Evolutionary conservation across 2,797 vertebrate genomes (phyloP).

Genomic region (Platalea minor): DNA sequence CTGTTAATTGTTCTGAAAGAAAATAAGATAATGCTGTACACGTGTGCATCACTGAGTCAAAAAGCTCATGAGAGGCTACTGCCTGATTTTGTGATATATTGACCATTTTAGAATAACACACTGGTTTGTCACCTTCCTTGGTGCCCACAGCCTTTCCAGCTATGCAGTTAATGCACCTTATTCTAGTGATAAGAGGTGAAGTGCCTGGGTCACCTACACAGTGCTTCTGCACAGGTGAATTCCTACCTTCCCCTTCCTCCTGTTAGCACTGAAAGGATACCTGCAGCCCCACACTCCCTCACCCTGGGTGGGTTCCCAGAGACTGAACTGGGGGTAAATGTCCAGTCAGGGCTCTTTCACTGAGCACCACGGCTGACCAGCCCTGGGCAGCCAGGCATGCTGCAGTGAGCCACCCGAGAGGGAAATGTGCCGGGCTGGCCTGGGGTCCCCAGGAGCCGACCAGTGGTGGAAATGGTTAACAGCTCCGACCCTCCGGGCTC

Average conservation of each 20-base stretch:
- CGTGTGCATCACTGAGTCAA: neutral
- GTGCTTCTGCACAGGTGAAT: neutral
- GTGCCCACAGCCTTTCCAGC: neutral
- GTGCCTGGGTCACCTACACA: rapidly evolving
- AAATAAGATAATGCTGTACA: neutral
- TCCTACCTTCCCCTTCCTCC: neutral
- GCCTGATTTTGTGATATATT: neutral
- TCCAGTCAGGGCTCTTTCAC: neutral
- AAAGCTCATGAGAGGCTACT: neutral
- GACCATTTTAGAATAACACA: neutral
- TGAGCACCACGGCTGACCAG: neutral
- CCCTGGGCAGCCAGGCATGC: rapidly evolving
- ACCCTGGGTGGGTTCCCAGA: neutral
- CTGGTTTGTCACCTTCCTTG: neutral
- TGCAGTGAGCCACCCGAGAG: neutral
- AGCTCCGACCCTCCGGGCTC: neutral
- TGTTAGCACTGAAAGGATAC: neutral
- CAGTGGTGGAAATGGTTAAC: rapidly evolving
- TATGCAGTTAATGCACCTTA: neutral
- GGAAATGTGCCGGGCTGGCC: rapidly evolving
- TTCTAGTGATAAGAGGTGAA: neutral
- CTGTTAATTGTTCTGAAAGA: neutral
- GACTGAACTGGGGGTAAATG: neutral
- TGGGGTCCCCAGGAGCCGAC: neutral
- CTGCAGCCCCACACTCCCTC: neutral